phyloP scores from a whole-genome alignment of 2,113 vertebrate genomes.

The Suricata suricatta region DNA sequence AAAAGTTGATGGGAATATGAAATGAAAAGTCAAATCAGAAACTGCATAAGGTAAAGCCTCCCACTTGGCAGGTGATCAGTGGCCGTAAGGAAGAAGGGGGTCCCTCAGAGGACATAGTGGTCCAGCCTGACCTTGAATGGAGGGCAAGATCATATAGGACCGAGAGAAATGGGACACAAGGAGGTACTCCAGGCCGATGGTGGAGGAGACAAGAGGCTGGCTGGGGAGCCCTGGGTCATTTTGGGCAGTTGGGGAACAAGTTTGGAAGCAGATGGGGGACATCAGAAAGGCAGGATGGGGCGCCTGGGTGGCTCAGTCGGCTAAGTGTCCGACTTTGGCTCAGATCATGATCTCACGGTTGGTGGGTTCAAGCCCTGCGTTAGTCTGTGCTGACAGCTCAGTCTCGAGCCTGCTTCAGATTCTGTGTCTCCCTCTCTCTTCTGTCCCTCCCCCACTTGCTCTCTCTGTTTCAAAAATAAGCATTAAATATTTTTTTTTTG shows the following conservation, averaged over 20 bases:
- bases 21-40: not conserved
- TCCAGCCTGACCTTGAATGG: not conserved
- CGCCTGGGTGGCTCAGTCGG: no score
- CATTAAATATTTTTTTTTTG: no score
- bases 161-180: not conserved
- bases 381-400: no score
- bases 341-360: no score
- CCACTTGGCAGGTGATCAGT: not conserved
- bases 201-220: not conserved
- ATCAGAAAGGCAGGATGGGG: not conserved
- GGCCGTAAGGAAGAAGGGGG: not conserved
- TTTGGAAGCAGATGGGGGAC: not conserved
- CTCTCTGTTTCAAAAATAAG: no score
- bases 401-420: no score
- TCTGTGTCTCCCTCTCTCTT: no score
- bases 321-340: no score
- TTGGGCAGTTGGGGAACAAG: accelerated
- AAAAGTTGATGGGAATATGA: not conserved
- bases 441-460: no score
- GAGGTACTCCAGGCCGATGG: not conserved
- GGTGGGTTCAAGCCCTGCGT: no score
- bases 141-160: not conserved
- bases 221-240: not conserved
- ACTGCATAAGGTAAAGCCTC: not conserved
- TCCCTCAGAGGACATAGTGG: not conserved